Evolutionary conservation across 2,113 vertebrate species (phyloP).

Genomic region (Shinisaurus crocodilurus): DNA sequence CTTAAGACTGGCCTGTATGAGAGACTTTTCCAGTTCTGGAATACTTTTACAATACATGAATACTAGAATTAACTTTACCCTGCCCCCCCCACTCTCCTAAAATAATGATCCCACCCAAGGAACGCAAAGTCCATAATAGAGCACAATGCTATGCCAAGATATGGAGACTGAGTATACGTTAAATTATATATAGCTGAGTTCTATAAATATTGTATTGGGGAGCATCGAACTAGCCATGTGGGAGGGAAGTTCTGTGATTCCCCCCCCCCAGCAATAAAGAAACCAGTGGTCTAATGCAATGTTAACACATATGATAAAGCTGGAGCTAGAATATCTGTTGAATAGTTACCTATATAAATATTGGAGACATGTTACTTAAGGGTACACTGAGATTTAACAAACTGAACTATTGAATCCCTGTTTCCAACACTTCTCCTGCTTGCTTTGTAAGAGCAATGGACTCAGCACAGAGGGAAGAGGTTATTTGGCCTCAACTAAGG

Average conservation of each 20-base stretch:
- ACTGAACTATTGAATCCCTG: neutral
- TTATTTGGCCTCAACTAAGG: neutral
- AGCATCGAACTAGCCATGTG: neutral
- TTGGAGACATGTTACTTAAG: neutral
- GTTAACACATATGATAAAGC: neutral
- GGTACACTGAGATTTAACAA: neutral
- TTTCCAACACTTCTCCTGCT: neutral
- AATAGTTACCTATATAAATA: neutral
- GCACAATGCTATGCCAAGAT: neutral
- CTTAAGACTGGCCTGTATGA: neutral
- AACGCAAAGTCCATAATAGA: neutral
- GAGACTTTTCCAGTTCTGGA: neutral
- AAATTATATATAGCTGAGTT: neutral
- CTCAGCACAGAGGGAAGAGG: neutral
- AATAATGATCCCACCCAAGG: neutral
- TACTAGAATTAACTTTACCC: neutral
- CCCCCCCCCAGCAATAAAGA: neutral
- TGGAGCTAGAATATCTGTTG: neutral
- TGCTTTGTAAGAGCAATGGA: neutral
- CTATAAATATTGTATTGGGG: slow-evolving; percentile 4
- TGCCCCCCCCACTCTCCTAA: neutral
- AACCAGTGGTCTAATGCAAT: neutral
- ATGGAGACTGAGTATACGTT: neutral
- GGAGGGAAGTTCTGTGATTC: neutral
- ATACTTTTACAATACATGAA: neutral